These are phyloP conservation scores for Xestoiulus laeticollis DNA, from an alignment of 2,888 invertebrate species.

Conservation along the genomic window DNA sequence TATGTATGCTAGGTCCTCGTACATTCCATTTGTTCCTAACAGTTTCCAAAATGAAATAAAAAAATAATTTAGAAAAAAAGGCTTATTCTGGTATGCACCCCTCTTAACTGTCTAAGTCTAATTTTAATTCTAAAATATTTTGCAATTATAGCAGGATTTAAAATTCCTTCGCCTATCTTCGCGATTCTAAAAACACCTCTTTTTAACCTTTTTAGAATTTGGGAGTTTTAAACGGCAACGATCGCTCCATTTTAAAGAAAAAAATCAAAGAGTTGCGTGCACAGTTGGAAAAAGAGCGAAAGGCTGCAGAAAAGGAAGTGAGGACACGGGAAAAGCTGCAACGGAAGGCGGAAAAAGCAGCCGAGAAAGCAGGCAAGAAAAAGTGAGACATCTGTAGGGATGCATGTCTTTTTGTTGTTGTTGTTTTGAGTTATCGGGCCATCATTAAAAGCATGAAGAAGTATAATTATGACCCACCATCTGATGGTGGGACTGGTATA, in stretches of 20 bases:
- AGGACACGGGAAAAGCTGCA: slow-evolving; percentile 85
- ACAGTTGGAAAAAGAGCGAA: slow-evolving; percentile 67
- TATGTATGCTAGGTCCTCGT: no score
- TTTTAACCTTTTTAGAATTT: slow-evolving; percentile 61
- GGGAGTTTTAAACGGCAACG: slow-evolving; percentile 66
- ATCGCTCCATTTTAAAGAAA: slow-evolving; percentile 68
- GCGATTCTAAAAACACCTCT: not conserved
- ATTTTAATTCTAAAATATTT: no score
- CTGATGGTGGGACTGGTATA: not conserved
- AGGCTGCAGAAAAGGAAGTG: slow-evolving; percentile 83
- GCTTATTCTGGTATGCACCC: no score
- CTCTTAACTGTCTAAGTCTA: no score
- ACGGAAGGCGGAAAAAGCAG: slow-evolving; percentile 80
- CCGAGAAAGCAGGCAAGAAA: slow-evolving; percentile 52
- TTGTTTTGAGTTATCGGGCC: not conserved
- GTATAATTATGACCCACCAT: not conserved
- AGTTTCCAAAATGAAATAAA: no score
- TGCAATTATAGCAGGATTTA: no score
- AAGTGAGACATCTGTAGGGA: not conserved
- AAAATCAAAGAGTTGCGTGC: slow-evolving; percentile 67
- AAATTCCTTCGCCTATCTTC: no score
- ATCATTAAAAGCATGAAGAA: not conserved
- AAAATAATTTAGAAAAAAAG: no score
- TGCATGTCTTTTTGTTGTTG: not conserved
- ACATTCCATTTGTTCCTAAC: no score